phyloP scores from a whole-genome alignment of 2,888 invertebrate genomes.

The Machimus atricapillus region DNA sequence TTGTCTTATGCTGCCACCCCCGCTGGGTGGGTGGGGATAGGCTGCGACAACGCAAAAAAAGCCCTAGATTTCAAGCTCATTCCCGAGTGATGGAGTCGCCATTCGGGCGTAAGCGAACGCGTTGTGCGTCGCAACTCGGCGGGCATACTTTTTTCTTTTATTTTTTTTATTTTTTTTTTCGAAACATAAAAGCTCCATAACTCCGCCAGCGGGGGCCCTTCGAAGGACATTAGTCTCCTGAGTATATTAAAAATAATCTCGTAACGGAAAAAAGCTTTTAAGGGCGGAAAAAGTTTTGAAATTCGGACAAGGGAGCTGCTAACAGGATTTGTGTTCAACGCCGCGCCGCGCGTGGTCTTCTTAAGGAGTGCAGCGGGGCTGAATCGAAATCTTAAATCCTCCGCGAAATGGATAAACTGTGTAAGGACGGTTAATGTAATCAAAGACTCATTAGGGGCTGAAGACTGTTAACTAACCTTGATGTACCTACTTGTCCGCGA shows the following conservation, averaged over 20 bases:
- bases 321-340: slow-evolving; percentile 28
- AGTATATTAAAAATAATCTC: slow-evolving; percentile 40
- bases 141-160: not conserved
- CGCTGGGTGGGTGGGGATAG: not conserved
- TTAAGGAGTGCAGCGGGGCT: not conserved
- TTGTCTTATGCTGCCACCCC: not conserved
- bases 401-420: slow-evolving; percentile 35
- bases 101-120: not conserved
- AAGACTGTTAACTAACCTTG: slow-evolving; percentile 34
- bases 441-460: slow-evolving; percentile 21
- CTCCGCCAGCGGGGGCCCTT: not conserved
- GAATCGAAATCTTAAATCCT: slow-evolving; percentile 28
- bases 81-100: not conserved
- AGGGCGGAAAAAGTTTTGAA: slow-evolving; percentile 15
- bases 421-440: slow-evolving; percentile 35
- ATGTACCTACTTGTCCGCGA: not conserved
- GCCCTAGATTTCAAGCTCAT: not conserved
- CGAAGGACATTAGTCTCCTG: slow-evolving; percentile 30
- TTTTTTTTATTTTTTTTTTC: not conserved
- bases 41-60: not conserved
- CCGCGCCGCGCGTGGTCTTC: not conserved
- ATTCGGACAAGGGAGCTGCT: slow-evolving; percentile 22
- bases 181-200: slow-evolving; percentile 6
- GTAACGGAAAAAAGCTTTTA: slow-evolving; percentile 36
- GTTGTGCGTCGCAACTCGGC: not conserved